Conservation (phyloP, 2,888 invertebrate species). For the Drosophila algonquin region DNA sequence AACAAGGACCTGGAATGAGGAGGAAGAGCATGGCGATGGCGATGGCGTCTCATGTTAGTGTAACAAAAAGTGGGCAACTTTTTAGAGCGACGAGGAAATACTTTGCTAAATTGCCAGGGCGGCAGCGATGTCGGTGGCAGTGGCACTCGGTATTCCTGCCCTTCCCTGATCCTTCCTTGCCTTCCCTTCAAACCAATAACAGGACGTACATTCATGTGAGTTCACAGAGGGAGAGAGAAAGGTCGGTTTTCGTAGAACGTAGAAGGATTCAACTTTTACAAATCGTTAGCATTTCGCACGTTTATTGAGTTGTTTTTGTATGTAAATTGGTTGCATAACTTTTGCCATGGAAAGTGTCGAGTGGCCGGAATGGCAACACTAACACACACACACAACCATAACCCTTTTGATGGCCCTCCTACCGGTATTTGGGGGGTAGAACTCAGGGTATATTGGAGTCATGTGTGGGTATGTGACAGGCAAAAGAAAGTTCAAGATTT, state of each 20-base stretch:
- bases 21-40: neutral
- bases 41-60: constrained; percentile 42
- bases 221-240: neutral
- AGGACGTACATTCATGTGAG: constrained; percentile 45
- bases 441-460: too few species aligned
- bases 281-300: constrained; percentile 80
- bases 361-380: constrained; percentile 54
- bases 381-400: constrained; percentile 15
- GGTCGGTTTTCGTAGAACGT: neutral
- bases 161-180: neutral
- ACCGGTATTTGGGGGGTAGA: constrained; percentile 11
- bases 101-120: constrained; percentile 77
- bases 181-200: constrained; percentile 38
- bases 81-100: constrained; percentile 73
- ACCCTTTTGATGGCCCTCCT: constrained; percentile 18
- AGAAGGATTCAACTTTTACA: constrained; percentile 68
- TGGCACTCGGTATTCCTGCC: neutral
- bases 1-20: neutral
- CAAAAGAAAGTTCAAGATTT: too few species aligned
- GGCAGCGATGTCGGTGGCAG: constrained; percentile 9
- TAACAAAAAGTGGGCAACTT: constrained; percentile 73
- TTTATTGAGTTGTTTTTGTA: constrained; percentile 80
- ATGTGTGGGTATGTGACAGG: too few species aligned
- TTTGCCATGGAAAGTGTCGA: constrained; percentile 70
- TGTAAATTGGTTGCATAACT: constrained; percentile 77